Percentiles rank a stretch among this genome's conserved stretches.
phyloP scores from a whole-genome alignment of 2,888 invertebrate genomes.

The Zeuzera pyrina region DNA sequence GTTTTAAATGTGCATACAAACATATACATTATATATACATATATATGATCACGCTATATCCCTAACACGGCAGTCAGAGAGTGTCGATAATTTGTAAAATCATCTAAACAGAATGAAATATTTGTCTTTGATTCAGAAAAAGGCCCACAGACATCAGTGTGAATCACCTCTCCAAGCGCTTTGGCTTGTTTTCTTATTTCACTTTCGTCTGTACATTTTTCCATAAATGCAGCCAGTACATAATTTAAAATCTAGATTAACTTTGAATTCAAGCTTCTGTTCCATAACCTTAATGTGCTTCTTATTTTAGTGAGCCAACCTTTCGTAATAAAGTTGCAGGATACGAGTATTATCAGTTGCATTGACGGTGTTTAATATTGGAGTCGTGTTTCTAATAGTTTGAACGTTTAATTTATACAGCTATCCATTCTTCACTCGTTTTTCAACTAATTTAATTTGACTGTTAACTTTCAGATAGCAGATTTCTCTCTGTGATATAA shows the following conservation, averaged over 20 bases:
- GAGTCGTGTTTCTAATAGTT: not conserved
- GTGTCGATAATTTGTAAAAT: not conserved
- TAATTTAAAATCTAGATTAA: constrained; percentile 3
- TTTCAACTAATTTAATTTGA: constrained; percentile 3
- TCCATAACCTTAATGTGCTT: constrained; percentile 6
- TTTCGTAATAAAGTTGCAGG: constrained; percentile 9
- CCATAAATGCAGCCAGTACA: constrained; percentile 13
- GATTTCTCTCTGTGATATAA: constrained; percentile 1
- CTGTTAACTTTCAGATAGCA: constrained; percentile 3
- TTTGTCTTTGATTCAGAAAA: constrained; percentile 1
- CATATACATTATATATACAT: no score
- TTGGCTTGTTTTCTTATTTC: constrained; percentile 7
- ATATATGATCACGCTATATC: no score
- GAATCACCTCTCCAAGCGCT: constrained; percentile 9
- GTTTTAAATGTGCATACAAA: no score
- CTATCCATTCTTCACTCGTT: constrained; percentile 13
- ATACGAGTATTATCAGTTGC: constrained; percentile 1
- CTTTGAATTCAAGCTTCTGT: constrained; percentile 8
- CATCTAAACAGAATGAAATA: constrained; percentile 4
- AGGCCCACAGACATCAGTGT: constrained; percentile 13
- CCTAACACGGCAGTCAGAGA: no score
- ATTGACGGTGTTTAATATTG: not conserved
- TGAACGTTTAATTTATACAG: constrained; percentile 16
- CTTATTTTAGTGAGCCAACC: constrained; percentile 10
- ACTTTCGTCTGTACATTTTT: constrained; percentile 7